These are phyloP conservation scores for Portevinia maculata DNA, from an alignment of 2,888 invertebrate species.

Conservation along the genomic window DNA sequence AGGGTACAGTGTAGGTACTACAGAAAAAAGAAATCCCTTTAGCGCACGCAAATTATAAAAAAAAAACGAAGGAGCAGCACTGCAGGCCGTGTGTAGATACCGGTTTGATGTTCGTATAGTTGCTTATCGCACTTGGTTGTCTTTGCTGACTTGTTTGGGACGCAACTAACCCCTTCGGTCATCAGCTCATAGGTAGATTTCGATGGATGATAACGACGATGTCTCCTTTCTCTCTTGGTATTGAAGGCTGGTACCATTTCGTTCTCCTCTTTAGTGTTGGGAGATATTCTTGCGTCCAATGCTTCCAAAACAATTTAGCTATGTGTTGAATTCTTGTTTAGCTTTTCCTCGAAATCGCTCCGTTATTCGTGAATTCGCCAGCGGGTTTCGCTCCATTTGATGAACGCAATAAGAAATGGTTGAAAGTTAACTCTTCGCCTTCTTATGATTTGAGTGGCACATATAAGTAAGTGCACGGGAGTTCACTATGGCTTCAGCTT, in stretches of 20 bases:
- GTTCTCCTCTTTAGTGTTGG: too few species aligned
- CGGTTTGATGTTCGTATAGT: conserved; percentile 7
- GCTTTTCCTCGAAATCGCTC: conserved; percentile 10
- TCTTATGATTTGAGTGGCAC: conserved; percentile 34
- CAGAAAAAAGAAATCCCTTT: too few species aligned
- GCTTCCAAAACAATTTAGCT: conserved; percentile 28
- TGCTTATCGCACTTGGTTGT: conserved; percentile 36
- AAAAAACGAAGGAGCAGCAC: too few species aligned
- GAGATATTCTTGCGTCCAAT: conserved; percentile 25
- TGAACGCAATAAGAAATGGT: conserved; percentile 65
- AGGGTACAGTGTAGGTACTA: too few species aligned
- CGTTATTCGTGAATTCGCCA: conserved; percentile 3
- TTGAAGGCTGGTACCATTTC: conserved; percentile 22
- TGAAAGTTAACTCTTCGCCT: conserved; percentile 68
- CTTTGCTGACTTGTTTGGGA: background rate
- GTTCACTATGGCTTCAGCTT: conserved; percentile 62
- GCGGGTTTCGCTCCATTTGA: conserved; percentile 17
- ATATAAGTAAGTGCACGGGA: conserved; percentile 21
- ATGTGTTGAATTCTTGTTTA: conserved; percentile 9
- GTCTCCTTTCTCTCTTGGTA: conserved; percentile 40
- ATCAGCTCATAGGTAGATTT: conserved; percentile 26
- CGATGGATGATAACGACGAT: conserved; percentile 61
- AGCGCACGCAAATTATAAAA: too few species aligned
- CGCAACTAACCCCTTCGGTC: conserved; percentile 33
- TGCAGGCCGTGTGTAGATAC: background rate